phyloP scores from a whole-genome alignment of 2,797 vertebrate genomes.

The Pempheris klunzingeri region DNA sequence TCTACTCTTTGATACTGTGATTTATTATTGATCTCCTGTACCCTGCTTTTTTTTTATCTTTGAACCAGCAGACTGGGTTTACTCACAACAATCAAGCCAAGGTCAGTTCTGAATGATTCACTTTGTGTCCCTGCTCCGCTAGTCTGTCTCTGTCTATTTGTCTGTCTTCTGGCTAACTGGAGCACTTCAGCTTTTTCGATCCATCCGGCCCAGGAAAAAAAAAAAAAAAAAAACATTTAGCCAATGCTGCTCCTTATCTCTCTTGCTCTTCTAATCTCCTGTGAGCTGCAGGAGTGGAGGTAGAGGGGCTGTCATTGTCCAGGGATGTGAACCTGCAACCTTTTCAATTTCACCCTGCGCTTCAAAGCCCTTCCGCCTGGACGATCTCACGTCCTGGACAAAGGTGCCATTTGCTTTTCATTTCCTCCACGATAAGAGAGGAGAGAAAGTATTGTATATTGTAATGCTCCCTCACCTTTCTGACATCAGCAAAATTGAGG shows the following conservation, averaged over 20 bases:
- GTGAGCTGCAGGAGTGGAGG: slow-evolving; percentile 80
- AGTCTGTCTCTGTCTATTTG: slow-evolving; percentile 71
- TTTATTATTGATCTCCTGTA: slow-evolving; percentile 73
- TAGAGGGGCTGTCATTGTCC: slow-evolving; percentile 87
- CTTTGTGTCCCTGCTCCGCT: slow-evolving; percentile 66
- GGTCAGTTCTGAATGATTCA: slow-evolving; percentile 81
- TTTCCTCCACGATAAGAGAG: slow-evolving; percentile 80
- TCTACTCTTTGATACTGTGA: slow-evolving; percentile 57
- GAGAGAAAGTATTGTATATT: slow-evolving; percentile 83
- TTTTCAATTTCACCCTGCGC: slow-evolving; percentile 87
- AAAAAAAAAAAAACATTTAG: slow-evolving; percentile 74
- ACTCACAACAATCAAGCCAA: slow-evolving; percentile 78
- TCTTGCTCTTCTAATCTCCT: slow-evolving; percentile 84
- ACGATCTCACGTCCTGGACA: slow-evolving; percentile 83
- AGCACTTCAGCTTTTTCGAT: slow-evolving; percentile 80
- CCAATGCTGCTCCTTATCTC: slow-evolving; percentile 85
- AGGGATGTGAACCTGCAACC: slow-evolving; percentile 87
- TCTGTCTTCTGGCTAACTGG: slow-evolving; percentile 78
- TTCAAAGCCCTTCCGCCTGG: slow-evolving; percentile 86
- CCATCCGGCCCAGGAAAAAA: slow-evolving; percentile 53
- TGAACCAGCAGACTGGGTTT: slow-evolving; percentile 71
- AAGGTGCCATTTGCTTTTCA: slow-evolving; percentile 87
- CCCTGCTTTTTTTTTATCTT: slow-evolving; percentile 59
- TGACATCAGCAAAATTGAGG: slow-evolving; percentile 88
- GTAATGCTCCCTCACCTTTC: slow-evolving; percentile 85